Conservation (phyloP, 1,140 invertebrate genomes). For the Drosophila azteca region DNA sequence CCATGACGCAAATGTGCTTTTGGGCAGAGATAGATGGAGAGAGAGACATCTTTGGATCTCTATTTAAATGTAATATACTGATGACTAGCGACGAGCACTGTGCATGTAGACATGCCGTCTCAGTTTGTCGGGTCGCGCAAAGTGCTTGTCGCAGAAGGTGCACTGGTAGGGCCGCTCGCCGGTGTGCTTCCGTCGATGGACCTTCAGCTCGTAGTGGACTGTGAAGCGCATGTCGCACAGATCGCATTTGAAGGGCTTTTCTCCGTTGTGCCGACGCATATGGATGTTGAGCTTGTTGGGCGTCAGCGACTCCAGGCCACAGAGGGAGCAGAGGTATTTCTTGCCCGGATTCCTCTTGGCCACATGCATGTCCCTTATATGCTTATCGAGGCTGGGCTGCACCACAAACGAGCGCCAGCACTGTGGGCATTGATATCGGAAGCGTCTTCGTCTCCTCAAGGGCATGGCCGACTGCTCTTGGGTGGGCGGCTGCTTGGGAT, state of each 20-base stretch:
- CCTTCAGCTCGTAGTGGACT: constrained; percentile 71
- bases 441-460: constrained; percentile 52
- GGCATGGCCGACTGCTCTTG: constrained; percentile 18
- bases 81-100: constrained; percentile 58
- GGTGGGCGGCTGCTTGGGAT: constrained; percentile 40
- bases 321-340: constrained; percentile 85
- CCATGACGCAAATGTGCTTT: not conserved
- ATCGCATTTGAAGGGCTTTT: constrained; percentile 81
- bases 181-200: constrained; percentile 86
- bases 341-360: constrained; percentile 66
- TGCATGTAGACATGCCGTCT: constrained; percentile 87
- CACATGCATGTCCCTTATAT: constrained; percentile 68
- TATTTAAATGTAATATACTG: not conserved
- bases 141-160: constrained; percentile 84
- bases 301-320: constrained; percentile 85
- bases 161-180: constrained; percentile 86
- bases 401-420: constrained; percentile 71
- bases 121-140: constrained; percentile 85
- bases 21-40: not conserved
- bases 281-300: constrained; percentile 86
- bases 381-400: constrained; percentile 66
- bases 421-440: constrained; percentile 67
- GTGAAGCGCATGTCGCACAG: constrained; percentile 80
- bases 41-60: not conserved
- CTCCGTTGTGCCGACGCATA: constrained; percentile 85